Percentiles rank a stretch among this genome's conserved stretches.
phyloP scores from a whole-genome alignment of 2,888 invertebrate species.

The Rhopalosiphum nymphaeae region DNA sequence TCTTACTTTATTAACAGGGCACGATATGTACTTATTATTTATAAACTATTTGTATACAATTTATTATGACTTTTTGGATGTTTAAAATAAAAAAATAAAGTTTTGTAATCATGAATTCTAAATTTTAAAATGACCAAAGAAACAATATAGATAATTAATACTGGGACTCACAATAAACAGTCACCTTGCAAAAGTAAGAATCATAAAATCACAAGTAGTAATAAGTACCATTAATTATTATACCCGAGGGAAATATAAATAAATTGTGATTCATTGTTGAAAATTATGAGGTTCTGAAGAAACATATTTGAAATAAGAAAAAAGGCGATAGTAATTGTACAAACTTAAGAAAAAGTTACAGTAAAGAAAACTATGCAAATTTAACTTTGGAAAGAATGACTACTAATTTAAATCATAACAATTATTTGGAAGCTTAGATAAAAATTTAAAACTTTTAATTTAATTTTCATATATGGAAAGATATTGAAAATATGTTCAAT shows the following conservation, averaged over 20 bases:
- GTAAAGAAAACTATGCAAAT: background rate
- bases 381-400: background rate
- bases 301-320: background rate
- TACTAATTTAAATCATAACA: background rate
- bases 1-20: background rate
- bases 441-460: background rate
- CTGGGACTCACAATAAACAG: background rate
- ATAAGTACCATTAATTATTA: background rate
- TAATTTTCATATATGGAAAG: too few species aligned
- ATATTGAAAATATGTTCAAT: too few species aligned
- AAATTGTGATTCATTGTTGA: conserved; percentile 1
- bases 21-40: background rate
- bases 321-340: background rate
- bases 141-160: background rate
- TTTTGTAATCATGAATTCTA: background rate
- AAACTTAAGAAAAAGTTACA: background rate
- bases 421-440: background rate
- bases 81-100: background rate
- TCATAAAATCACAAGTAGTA: background rate
- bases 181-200: background rate
- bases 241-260: background rate
- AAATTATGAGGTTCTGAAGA: background rate
- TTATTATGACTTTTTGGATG: background rate
- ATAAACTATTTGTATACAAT: background rate
- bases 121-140: background rate